Conservation (phyloP, 2,113 vertebrate species). For the Suricata suricatta region DNA sequence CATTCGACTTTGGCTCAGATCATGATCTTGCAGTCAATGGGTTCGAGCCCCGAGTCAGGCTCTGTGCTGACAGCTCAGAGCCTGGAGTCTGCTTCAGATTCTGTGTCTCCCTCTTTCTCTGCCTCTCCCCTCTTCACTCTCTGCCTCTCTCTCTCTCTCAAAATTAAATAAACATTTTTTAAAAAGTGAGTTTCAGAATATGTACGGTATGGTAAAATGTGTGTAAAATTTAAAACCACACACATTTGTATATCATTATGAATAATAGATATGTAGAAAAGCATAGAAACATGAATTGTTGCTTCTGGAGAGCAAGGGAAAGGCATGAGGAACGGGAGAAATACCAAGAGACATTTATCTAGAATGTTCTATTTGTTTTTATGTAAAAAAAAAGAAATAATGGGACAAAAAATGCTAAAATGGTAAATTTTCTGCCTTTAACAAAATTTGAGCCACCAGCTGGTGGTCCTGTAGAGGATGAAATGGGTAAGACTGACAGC, state of each 20-base stretch:
- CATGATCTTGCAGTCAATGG: too few relatives aligned
- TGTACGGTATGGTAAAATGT: neutral
- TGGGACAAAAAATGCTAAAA: neutral
- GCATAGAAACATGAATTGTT: neutral
- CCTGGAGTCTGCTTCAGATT: too few relatives aligned
- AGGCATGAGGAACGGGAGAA: neutral
- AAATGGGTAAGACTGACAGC: too few relatives aligned
- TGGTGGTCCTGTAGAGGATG: neutral
- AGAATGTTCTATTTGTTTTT: neutral
- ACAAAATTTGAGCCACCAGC: neutral
- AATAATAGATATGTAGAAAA: neutral
- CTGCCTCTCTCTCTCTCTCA: too few relatives aligned
- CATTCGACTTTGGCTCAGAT: too few relatives aligned
- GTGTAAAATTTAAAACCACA: neutral
- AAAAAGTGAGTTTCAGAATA: neutral
- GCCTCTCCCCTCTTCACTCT: too few relatives aligned
- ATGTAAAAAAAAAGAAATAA: neutral
- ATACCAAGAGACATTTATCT: neutral
- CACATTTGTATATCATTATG: neutral
- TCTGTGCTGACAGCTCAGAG: too few relatives aligned
- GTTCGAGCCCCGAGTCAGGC: too few relatives aligned
- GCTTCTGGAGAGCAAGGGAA: neutral
- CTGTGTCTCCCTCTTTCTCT: too few relatives aligned
- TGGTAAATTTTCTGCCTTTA: neutral
- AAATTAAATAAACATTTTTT: too few relatives aligned